These are phyloP conservation scores for Larimichthys polyactis DNA, from an alignment of 2,113 vertebrate species.

Conservation along the genomic window DNA sequence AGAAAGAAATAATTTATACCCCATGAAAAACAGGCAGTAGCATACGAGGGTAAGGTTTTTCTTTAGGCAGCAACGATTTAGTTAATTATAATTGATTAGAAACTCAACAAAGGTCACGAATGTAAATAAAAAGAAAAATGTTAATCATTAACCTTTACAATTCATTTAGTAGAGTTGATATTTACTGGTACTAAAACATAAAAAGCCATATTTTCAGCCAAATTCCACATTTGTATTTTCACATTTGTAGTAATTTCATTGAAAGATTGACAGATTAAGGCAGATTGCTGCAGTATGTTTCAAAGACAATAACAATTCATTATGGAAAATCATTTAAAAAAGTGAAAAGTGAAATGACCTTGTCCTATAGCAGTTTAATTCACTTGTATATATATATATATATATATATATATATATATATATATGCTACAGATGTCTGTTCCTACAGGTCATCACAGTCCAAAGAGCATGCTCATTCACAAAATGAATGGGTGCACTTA, in stretches of 20 bases:
- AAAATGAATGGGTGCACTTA: conserved; percentile 47
- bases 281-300: background rate
- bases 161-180: no score
- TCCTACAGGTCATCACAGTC: conserved; percentile 7
- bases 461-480: conserved; percentile 26
- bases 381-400: background rate
- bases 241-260: no score
- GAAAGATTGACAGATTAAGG: background rate
- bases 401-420: background rate
- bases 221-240: no score
- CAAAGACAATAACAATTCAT: background rate
- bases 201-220: background rate
- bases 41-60: background rate
- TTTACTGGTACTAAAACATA: background rate
- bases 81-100: background rate
- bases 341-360: background rate
- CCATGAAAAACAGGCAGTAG: background rate
- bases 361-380: background rate
- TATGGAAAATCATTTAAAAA: background rate
- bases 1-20: background rate
- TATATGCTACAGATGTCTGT: no score
- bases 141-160: no score
- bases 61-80: no score
- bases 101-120: background rate
- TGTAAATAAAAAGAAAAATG: no score